Evolutionary conservation across 2,888 invertebrate genomes (phyloP).

Genomic region (Sminthurinus aureus): DNA sequence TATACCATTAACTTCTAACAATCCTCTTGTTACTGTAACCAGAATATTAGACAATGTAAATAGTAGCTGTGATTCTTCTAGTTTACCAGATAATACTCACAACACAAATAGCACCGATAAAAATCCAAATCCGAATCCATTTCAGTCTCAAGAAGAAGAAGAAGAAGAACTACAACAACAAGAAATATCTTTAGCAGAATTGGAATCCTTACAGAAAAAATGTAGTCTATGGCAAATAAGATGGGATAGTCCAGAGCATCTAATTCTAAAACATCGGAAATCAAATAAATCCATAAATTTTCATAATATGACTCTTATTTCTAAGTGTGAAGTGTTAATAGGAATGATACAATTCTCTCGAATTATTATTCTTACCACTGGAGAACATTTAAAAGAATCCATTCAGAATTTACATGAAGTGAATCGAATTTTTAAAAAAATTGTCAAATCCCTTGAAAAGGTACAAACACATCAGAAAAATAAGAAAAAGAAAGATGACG

Average conservation of each 20-base stretch:
- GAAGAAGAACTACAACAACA: not conserved
- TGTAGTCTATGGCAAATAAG: not conserved
- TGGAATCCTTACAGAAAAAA: not conserved
- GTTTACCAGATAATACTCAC: too few relatives aligned
- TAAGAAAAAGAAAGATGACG: not conserved
- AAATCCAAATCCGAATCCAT: too few relatives aligned
- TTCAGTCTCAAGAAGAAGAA: not conserved
- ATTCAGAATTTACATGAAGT: not conserved
- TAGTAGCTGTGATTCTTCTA: too few relatives aligned
- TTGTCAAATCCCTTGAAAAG: slow-evolving; percentile 8
- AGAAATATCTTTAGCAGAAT: not conserved
- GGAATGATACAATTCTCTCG: not conserved
- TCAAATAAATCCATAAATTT: not conserved
- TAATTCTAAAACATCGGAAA: not conserved
- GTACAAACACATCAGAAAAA: too few relatives aligned
- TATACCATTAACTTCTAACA: too few relatives aligned
- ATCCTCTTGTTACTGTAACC: too few relatives aligned
- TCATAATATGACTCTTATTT: slow-evolving; percentile 9
- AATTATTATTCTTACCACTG: not conserved
- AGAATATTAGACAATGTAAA: too few relatives aligned
- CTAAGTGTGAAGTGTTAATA: not conserved
- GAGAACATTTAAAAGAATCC: not conserved
- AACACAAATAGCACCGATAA: too few relatives aligned
- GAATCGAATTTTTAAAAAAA: not conserved
- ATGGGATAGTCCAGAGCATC: not conserved